phyloP scores from a whole-genome alignment of 1,140 invertebrate species.

The Drosophila chauvacae region DNA sequence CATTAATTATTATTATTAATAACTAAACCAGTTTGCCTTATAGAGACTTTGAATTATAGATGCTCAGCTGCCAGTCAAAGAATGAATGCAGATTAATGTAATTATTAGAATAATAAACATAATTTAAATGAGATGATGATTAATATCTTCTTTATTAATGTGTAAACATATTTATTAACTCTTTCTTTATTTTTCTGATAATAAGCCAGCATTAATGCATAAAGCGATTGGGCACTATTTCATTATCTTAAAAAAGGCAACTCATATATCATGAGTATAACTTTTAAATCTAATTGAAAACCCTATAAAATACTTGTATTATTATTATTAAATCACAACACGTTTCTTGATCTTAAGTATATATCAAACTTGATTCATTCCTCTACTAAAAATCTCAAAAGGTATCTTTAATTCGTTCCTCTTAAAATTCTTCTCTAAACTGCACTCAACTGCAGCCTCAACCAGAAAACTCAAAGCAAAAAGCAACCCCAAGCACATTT shows the following conservation, averaged over 20 bases:
- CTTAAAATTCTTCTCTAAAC: slow-evolving; percentile 39
- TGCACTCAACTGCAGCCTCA: slow-evolving; percentile 23
- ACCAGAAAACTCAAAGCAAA: slow-evolving; percentile 14
- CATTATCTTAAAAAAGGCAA: background rate
- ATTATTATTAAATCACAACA: background rate
- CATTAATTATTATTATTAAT: background rate
- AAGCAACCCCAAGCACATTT: slow-evolving; percentile 45
- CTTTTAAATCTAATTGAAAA: background rate
- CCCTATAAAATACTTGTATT: background rate
- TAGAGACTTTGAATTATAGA: background rate
- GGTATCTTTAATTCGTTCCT: background rate
- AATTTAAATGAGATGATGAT: background rate
- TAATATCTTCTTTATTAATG: background rate
- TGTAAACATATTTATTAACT: background rate
- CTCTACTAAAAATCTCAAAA: background rate
- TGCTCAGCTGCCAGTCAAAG: background rate
- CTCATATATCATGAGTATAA: background rate
- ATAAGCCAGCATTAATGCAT: no score
- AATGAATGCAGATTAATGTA: background rate
- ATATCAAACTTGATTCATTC: no score
- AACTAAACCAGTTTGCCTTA: slow-evolving; percentile 9
- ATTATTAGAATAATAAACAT: background rate
- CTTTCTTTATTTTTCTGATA: background rate
- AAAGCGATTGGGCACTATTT: no score
- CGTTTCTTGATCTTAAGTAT: background rate